These are phyloP conservation scores for Arvicanthis niloticus DNA, from an alignment of 2,113 vertebrate species.

Conservation along the genomic window DNA sequence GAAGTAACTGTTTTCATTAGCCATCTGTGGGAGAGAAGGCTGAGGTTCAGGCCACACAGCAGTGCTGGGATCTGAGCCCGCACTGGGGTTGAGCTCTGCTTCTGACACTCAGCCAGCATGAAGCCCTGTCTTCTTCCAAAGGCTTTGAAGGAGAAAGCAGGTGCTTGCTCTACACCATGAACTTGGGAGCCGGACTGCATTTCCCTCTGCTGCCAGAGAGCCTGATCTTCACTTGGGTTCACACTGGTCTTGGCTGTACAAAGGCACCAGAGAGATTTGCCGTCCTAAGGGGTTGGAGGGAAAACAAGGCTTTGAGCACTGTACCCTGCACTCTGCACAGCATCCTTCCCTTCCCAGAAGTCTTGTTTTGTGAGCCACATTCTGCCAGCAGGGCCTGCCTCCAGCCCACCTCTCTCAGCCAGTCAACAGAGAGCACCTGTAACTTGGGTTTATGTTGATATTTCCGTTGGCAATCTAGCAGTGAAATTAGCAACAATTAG, in stretches of 20 bases:
- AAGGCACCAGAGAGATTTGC: background rate
- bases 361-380: background rate
- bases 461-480: background rate
- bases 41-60: background rate
- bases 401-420: background rate
- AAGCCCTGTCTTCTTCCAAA: too few species aligned
- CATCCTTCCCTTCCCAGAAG: accelerated
- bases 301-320: background rate
- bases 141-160: background rate
- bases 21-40: background rate
- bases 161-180: accelerated
- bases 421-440: background rate
- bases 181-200: background rate
- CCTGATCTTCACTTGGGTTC: accelerated
- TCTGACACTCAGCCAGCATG: too few species aligned
- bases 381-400: background rate
- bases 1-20: background rate
- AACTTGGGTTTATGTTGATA: background rate
- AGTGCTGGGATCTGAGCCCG: background rate
- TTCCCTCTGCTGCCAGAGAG: background rate
- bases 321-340: accelerated
- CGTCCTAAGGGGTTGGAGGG: background rate
- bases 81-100: background rate
- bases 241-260: background rate
- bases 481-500: conserved; percentile 55